Evolutionary conservation across 2,797 vertebrate genomes (phyloP).

Genomic region (Sarcophilus harrisii): DNA sequence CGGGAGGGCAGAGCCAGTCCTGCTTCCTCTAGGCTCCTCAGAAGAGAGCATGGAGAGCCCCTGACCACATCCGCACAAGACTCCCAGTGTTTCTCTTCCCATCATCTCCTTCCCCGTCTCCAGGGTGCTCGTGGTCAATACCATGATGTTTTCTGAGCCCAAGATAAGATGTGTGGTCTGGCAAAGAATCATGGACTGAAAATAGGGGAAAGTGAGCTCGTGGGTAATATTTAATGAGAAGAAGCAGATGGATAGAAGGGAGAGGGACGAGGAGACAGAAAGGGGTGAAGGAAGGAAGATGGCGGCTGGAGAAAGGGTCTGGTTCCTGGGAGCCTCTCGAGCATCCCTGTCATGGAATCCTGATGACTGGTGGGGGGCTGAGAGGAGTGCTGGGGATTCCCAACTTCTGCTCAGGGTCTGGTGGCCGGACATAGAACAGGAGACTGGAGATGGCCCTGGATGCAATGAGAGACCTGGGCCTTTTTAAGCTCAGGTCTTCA

Average conservation of each 20-base stretch:
- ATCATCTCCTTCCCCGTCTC: not conserved
- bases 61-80: not conserved
- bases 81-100: not conserved
- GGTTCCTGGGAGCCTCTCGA: no score
- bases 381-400: no score
- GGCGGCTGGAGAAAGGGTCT: not conserved
- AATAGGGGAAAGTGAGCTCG: not conserved
- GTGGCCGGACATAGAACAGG: no score
- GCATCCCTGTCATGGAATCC: no score
- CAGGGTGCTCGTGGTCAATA: not conserved
- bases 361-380: no score
- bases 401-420: no score
- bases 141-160: not conserved
- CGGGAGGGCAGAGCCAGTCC: not conserved
- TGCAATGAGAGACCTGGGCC: no score
- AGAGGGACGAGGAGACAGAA: not conserved
- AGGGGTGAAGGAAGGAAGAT: not conserved
- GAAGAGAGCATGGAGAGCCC: not conserved
- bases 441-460: no score
- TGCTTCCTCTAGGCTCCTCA: not conserved
- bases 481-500: no score
- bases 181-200: not conserved
- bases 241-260: not conserved
- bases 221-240: not conserved
- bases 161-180: not conserved